Evolutionary conservation across 1,140 invertebrate genomes (phyloP).

Genomic region (Hyles euphorbiae): DNA sequence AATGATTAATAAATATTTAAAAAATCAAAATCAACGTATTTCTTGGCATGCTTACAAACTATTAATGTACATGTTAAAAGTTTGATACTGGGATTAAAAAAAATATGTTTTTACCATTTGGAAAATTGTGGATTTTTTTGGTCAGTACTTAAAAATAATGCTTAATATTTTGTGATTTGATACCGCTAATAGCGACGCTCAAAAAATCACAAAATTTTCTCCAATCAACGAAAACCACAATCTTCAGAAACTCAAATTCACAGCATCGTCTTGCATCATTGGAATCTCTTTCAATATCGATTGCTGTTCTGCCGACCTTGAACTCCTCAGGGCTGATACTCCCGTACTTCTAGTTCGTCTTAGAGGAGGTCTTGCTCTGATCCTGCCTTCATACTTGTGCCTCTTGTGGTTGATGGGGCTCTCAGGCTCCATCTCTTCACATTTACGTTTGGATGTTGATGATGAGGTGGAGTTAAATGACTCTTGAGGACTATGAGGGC

Average conservation of each 20-base stretch:
- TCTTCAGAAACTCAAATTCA: constrained; percentile 50
- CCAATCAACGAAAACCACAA: background rate
- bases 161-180: too few relatives aligned
- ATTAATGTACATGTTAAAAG: too few relatives aligned
- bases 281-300: constrained; percentile 31
- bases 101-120: too few relatives aligned
- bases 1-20: too few relatives aligned
- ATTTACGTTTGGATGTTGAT: constrained; percentile 64
- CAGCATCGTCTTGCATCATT: constrained; percentile 28
- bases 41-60: too few relatives aligned
- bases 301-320: constrained; percentile 40
- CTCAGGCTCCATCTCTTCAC: constrained; percentile 48
- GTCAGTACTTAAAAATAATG: too few relatives aligned
- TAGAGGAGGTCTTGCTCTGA: constrained; percentile 60
- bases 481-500: constrained; percentile 23
- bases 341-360: constrained; percentile 31
- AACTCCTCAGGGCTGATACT: constrained; percentile 37
- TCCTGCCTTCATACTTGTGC: constrained; percentile 59
- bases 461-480: constrained; percentile 26
- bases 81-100: too few relatives aligned
- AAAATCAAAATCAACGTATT: too few relatives aligned
- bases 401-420: constrained; percentile 66
- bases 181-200: too few relatives aligned
- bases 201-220: too few relatives aligned
- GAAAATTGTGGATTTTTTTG: too few relatives aligned